Evolutionary conservation across 2,888 invertebrate species (phyloP).

Genomic region (Shargacucullia verbasci): DNA sequence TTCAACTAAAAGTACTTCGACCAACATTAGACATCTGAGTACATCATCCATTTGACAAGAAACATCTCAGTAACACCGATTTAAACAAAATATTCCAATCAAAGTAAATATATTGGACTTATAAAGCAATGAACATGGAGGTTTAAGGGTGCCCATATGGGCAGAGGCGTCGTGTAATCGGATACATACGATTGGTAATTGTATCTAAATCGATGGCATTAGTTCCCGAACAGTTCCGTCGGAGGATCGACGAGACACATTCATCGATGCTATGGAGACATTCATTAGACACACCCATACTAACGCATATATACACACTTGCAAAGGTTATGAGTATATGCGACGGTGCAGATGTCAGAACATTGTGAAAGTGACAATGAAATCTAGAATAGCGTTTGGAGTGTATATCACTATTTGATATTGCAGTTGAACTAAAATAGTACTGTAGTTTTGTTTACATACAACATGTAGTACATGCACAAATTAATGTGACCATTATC

Average conservation of each 20-base stretch:
- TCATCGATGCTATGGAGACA: slow-evolving; percentile 75
- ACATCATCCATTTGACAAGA: slow-evolving; percentile 47
- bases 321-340: slow-evolving; percentile 59
- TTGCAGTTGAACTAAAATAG: not conserved
- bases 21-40: slow-evolving; percentile 46
- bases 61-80: slow-evolving; percentile 27
- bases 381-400: slow-evolving; percentile 14
- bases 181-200: slow-evolving; percentile 76
- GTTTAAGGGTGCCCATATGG: slow-evolving; percentile 60
- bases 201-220: slow-evolving; percentile 81
- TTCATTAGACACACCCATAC: slow-evolving; percentile 78
- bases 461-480: no score
- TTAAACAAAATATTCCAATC: slow-evolving; percentile 46
- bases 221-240: slow-evolving; percentile 70
- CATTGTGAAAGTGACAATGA: slow-evolving; percentile 37
- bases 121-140: slow-evolving; percentile 61
- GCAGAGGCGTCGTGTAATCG: slow-evolving; percentile 68
- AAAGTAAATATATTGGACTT: slow-evolving; percentile 50
- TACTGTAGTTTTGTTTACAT: no score
- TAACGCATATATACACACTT: slow-evolving; percentile 33
- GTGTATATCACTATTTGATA: not conserved
- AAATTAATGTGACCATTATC: no score
- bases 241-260: slow-evolving; percentile 65
- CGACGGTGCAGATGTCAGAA: slow-evolving; percentile 47
- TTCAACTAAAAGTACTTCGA: slow-evolving; percentile 24